A percentile compares a stretch with the other conserved stretches of the same genome.
Conservation (phyloP, 2,797 vertebrate species). For the Potorous gilbertii region DNA sequence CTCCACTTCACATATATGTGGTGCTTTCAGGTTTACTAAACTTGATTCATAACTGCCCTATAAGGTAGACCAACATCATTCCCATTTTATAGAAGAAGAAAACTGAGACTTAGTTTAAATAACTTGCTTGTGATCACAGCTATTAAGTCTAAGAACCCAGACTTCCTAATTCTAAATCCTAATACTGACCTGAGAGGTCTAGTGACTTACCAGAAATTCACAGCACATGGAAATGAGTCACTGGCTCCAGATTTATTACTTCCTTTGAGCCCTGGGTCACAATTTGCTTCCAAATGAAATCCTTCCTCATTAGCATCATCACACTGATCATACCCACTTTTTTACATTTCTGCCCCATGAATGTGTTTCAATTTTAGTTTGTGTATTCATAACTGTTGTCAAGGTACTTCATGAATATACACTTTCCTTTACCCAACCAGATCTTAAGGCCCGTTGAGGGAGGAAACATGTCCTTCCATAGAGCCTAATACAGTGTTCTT, state of each 20-base stretch:
- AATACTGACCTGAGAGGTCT: neutral
- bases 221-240: neutral
- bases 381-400: neutral
- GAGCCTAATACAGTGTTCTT: neutral
- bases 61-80: neutral
- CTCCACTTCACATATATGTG: neutral
- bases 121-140: neutral
- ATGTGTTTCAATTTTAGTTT: neutral
- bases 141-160: neutral
- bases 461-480: neutral
- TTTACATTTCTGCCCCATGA: accelerated
- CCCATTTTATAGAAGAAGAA: conserved; percentile 1
- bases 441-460: neutral
- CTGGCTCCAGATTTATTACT: neutral
- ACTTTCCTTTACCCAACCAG: neutral
- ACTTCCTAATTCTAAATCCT: neutral
- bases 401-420: neutral
- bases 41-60: neutral
- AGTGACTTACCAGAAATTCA: neutral
- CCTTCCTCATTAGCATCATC: neutral
- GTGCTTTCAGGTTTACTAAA: neutral
- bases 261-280: conserved; percentile 18
- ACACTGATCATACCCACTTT: neutral
- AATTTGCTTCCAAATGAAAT: neutral
- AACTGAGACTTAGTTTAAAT: neutral